Evolutionary conservation across 2,888 invertebrate genomes (phyloP), one percentile per base, ranked within the genome.

Genomic region (Brassicogethes aeneus): DNA sequence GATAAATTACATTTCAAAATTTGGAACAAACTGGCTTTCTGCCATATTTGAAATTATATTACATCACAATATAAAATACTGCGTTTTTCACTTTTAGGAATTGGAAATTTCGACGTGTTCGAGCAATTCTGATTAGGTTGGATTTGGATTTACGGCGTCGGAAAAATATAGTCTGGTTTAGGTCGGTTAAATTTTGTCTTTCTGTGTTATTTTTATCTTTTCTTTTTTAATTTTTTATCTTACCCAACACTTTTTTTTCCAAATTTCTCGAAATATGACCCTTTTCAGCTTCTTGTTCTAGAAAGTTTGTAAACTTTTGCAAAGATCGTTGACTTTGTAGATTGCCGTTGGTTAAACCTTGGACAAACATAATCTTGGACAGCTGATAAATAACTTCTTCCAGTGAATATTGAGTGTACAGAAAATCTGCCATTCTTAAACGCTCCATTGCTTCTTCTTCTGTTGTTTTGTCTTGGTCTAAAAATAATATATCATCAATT

Each of bases 301-400:
- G 65, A 66, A 85, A 85, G 10, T 76, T 74, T 51, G 84, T 83
- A 66, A 87, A 79, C 50, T 82, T 80, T 57, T 83, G 80, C 36
- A 85, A 71, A 36, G 85, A 81, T 40, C 79, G 76, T 56, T 85
- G 82, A 1, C 85, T 82, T 52, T 82, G 78, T 7, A 73, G 69
- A 35, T 81, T 81, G 33, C 82, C 84, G 51, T 77, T 76, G 2
- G 78, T 74, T 48, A 85, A 65, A 1, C 84, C 82, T 59, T 85
- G 84, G 1, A 82, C 77, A 65, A 86, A 86, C 81, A 87, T 82
- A 60, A 85, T 82, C 73, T 85, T 85, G 15, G 85, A 85, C 37
- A 87, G 70, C 55, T 85, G 85, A 60, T 87, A 87, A 48, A 87
- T 83, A 14, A 87, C 80, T 65, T 85, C 85, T 64, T 85, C 85